These are phyloP conservation scores for Lycorma delicatula DNA, from an alignment of 1,140 invertebrate species.

Conservation along the genomic window DNA sequence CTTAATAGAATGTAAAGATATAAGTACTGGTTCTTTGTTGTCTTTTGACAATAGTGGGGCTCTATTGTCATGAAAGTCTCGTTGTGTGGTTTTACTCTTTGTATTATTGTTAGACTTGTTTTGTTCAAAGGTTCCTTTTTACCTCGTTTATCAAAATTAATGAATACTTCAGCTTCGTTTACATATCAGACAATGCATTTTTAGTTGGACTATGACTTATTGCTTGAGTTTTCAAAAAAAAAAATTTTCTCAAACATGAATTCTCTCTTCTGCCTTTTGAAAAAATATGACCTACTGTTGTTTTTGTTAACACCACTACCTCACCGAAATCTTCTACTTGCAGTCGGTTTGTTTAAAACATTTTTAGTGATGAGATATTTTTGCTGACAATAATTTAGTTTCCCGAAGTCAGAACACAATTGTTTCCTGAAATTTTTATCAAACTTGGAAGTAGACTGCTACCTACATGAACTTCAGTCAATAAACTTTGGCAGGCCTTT, in stretches of 20 bases:
- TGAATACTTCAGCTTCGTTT: background rate
- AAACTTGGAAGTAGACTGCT: background rate
- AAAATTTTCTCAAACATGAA: background rate
- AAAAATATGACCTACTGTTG: background rate
- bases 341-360: background rate
- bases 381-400: background rate
- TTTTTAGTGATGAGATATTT: background rate
- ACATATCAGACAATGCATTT: slow-evolving; percentile 1
- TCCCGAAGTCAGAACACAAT: background rate
- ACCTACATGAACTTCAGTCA: background rate
- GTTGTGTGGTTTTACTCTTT: background rate
- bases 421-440: background rate
- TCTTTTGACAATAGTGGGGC: background rate
- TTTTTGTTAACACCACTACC: background rate
- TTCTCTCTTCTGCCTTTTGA: background rate
- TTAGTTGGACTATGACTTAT: slow-evolving; percentile 3
- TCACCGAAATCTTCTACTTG: background rate
- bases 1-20: background rate
- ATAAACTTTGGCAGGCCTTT: background rate
- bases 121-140: slow-evolving; percentile 1
- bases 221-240: background rate
- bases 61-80: background rate
- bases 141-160: background rate
- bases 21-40: slow-evolving; percentile 1
- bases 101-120: background rate